Percentiles rank a stretch among this genome's conserved stretches.
Evolutionary conservation across 2,113 vertebrate genomes (phyloP).

Genomic region (Sapajus apella): DNA sequence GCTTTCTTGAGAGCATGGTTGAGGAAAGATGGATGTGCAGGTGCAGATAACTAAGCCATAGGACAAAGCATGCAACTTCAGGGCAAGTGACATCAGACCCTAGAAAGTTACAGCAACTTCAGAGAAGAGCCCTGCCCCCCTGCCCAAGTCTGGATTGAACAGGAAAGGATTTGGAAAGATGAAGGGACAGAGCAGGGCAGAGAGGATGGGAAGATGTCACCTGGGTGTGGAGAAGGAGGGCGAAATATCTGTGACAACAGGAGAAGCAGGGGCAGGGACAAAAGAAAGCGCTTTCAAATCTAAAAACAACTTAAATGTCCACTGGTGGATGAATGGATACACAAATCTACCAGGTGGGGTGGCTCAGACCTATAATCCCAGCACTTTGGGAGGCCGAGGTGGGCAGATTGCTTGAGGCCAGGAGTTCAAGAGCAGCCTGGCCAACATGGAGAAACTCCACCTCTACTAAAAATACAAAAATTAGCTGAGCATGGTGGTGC

Average conservation of each 20-base stretch:
- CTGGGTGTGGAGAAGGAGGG: neutral
- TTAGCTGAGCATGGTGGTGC: too few relatives aligned
- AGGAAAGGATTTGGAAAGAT: neutral
- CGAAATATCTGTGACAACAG: neutral
- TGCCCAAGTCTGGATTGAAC: neutral
- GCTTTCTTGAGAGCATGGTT: neutral
- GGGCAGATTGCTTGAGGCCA: too few relatives aligned
- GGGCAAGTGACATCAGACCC: neutral
- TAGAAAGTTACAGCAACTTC: neutral
- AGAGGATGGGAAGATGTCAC: neutral
- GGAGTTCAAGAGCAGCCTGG: too few relatives aligned
- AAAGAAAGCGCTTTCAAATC: neutral
- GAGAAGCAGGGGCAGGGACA: neutral
- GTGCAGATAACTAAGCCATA: neutral
- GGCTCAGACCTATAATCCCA: too few relatives aligned
- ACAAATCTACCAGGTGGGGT: too few relatives aligned
- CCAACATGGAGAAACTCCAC: too few relatives aligned
- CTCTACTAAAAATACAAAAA: too few relatives aligned
- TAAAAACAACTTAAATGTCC: neutral
- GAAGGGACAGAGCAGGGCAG: neutral
- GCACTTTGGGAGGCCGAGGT: too few relatives aligned
- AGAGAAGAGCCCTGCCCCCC: neutral
- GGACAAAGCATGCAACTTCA: fast-evolving
- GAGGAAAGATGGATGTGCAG: too few relatives aligned
- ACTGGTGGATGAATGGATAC: neutral